phyloP scores from a whole-genome alignment of 2,113 vertebrate genomes.

The Chrysemys picta region DNA sequence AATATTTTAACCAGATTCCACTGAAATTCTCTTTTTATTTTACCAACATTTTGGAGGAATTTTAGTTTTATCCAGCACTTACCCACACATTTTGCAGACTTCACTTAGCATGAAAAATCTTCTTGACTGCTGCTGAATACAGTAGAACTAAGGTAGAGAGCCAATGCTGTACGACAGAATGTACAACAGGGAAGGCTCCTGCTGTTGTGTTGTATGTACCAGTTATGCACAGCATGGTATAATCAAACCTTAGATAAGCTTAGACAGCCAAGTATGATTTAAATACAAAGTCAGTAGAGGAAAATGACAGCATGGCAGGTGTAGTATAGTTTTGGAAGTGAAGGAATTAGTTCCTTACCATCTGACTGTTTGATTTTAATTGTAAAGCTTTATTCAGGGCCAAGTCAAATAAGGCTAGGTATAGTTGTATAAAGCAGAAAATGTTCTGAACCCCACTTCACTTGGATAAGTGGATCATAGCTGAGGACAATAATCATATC shows the following conservation, averaged over 20 bases:
- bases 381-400: background rate
- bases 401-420: background rate
- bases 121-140: background rate
- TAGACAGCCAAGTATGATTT: background rate
- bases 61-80: background rate
- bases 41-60: background rate
- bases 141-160: background rate
- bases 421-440: background rate
- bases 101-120: background rate
- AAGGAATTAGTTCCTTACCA: background rate
- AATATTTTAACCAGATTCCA: background rate
- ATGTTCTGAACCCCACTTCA: background rate
- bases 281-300: background rate
- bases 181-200: background rate
- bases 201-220: background rate
- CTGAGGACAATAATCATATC: background rate
- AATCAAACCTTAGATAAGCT: background rate
- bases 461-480: background rate
- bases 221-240: background rate
- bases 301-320: background rate
- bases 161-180: background rate
- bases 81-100: background rate
- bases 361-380: background rate
- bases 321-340: accelerated
- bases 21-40: background rate